Conservation (phyloP, 2,113 vertebrate genomes). For the Lathamus discolor region DNA sequence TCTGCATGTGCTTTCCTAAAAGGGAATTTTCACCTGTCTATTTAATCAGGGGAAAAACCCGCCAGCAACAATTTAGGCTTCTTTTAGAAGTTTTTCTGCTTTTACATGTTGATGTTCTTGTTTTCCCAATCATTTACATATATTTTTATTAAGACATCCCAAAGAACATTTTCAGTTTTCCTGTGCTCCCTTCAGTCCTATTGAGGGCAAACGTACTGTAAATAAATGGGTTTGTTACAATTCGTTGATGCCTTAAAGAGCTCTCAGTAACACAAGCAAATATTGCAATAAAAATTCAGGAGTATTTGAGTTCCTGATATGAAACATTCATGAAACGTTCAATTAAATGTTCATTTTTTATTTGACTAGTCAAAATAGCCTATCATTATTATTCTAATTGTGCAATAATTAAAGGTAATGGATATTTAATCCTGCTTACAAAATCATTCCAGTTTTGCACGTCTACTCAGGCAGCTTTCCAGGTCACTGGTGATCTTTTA, state of each 20-base stretch:
- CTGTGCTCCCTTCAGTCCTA: neutral
- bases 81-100: slow-evolving; percentile 3
- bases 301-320: slow-evolving; percentile 11
- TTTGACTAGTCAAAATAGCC: neutral
- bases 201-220: neutral
- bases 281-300: slow-evolving; percentile 6
- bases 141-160: neutral
- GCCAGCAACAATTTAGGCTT: neutral
- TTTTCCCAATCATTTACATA: slow-evolving; percentile 20
- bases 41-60: neutral
- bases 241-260: neutral
- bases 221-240: neutral
- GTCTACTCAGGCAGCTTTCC: neutral
- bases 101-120: neutral
- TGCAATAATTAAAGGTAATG: neutral
- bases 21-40: neutral
- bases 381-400: slow-evolving; percentile 7
- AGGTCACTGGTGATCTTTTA: neutral
- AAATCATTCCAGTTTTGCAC: neutral
- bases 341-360: slow-evolving; percentile 21
- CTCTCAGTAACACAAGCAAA: neutral
- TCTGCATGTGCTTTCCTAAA: neutral
- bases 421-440: neutral
- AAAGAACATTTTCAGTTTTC: neutral
- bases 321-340: slow-evolving; percentile 3